These are phyloP conservation scores for Drosophila suzukii DNA, from an alignment of 1,140 invertebrate genomes.

Conservation along the genomic window DNA sequence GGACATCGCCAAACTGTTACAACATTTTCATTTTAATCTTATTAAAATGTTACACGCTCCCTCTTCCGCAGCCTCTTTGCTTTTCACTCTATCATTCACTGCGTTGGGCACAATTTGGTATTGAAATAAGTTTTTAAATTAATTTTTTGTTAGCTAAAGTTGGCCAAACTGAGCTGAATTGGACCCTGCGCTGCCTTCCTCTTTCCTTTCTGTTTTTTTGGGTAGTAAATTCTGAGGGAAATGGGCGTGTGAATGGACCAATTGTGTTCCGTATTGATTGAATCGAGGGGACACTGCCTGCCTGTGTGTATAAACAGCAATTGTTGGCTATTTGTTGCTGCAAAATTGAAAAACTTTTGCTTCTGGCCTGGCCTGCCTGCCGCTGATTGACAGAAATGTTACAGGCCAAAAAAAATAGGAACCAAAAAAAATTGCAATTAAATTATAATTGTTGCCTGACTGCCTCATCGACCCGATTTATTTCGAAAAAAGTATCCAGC, in stretches of 20 bases:
- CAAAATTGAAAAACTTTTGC: conserved; percentile 79
- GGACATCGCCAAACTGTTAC: conserved; percentile 60
- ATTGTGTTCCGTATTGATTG: conserved; percentile 79
- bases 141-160: conserved; percentile 80
- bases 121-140: conserved; percentile 83
- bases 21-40: conserved; percentile 83
- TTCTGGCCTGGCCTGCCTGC: conserved; percentile 36
- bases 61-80: neutral
- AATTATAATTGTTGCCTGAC: conserved; percentile 65
- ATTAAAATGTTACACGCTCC: conserved; percentile 75
- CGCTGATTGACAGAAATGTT: conserved; percentile 49
- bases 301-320: conserved; percentile 61
- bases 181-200: neutral
- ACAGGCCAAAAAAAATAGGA: conserved; percentile 17
- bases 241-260: conserved; percentile 81
- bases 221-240: conserved; percentile 24
- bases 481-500: neutral
- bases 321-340: conserved; percentile 79
- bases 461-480: conserved; percentile 12
- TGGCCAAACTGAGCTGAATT: conserved; percentile 55
- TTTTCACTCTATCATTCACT: conserved; percentile 5
- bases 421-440: conserved; percentile 60
- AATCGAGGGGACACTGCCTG: conserved; percentile 47
- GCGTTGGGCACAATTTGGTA: conserved; percentile 63
- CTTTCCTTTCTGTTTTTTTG: neutral